Evolutionary conservation across 2,888 invertebrate genomes (phyloP).

Genomic region (Piscicola geometra): DNA sequence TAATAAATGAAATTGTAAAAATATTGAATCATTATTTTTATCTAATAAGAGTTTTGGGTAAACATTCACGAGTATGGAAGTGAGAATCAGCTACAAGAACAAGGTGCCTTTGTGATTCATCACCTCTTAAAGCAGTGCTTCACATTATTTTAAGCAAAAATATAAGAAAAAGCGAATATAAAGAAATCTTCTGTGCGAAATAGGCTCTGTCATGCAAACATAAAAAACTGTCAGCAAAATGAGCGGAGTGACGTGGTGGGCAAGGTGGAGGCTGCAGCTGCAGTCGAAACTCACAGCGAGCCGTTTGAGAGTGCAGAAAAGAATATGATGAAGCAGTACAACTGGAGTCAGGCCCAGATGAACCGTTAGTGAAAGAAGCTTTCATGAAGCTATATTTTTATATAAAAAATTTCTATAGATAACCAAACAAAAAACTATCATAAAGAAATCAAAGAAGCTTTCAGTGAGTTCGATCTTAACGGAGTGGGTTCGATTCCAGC

Average conservation of each 20-base stretch:
- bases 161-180: not conserved
- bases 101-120: not conserved
- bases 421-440: no score
- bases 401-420: no score
- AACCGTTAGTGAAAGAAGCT: not conserved
- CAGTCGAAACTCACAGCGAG: not conserved
- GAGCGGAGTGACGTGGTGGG: not conserved
- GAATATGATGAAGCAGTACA: not conserved
- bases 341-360: not conserved
- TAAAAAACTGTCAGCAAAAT: not conserved
- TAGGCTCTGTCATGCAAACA: not conserved
- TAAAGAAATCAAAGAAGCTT: slow-evolving; percentile 38
- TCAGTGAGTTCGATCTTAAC: slow-evolving; percentile 38
- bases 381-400: no score
- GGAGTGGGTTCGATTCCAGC: slow-evolving; percentile 36
- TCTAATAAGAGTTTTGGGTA: no score
- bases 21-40: no score
- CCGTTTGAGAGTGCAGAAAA: not conserved
- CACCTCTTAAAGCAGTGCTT: no score
- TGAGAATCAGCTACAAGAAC: not conserved
- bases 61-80: slow-evolving; percentile 8
- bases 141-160: no score
- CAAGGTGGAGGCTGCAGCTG: not conserved
- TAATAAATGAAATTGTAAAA: no score
- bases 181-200: not conserved